Conservation (phyloP, 2,113 vertebrate genomes). For the Guaruba guarouba region DNA sequence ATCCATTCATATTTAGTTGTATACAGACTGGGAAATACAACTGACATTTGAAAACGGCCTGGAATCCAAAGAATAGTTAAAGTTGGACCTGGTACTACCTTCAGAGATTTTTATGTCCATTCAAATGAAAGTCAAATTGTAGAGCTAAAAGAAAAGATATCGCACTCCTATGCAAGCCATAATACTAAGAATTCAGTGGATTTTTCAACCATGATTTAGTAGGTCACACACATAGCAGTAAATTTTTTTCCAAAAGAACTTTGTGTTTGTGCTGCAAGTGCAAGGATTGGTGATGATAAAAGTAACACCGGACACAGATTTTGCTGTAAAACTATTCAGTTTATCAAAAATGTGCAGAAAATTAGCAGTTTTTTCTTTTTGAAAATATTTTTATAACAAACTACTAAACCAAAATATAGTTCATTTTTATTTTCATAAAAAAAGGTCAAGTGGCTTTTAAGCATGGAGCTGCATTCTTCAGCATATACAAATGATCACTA, state of each 20-base stretch:
- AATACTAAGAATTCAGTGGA: background rate
- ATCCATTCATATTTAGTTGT: background rate
- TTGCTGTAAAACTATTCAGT: background rate
- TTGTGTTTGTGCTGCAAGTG: background rate
- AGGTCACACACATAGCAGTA: background rate
- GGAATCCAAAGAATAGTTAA: background rate
- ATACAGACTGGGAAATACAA: background rate
- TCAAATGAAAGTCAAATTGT: background rate
- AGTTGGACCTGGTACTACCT: background rate
- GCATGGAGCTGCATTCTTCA: background rate
- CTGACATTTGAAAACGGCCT: background rate
- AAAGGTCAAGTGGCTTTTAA: background rate
- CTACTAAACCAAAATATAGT: slow-evolving; percentile 18
- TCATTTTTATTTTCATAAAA: background rate
- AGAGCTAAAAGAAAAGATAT: background rate
- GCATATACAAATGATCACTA: background rate
- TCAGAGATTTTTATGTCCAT: background rate
- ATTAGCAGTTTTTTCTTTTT: background rate
- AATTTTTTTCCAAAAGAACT: background rate
- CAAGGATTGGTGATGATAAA: background rate
- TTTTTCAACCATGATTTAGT: background rate
- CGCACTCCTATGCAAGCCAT: background rate
- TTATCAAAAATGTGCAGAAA: slow-evolving; percentile 14
- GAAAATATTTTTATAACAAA: slow-evolving; percentile 8
- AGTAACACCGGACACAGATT: background rate